Evolutionary conservation across 2,113 vertebrate genomes (phyloP), one percentile per base, ranked within the genome.

Genomic region (Dolichotis patagonum): DNA sequence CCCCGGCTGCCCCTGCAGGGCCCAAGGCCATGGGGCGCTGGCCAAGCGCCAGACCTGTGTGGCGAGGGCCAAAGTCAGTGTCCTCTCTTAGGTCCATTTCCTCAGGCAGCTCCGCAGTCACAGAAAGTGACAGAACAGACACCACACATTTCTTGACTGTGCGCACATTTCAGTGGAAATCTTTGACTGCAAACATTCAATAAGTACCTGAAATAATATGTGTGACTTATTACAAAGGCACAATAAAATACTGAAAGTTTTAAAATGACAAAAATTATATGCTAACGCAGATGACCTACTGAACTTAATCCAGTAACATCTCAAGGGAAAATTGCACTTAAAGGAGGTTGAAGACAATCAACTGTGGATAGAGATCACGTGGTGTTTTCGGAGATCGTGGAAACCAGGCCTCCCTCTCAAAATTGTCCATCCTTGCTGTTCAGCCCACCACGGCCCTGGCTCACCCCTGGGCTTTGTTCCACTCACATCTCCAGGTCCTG

Each of bases 191-290:
- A 19, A 63, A 7, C 2, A 67, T n/a, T 86, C 4, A 46, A 35
- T 54, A 81, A 88, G 90, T 83, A 46, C 7, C 35, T 49, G 89
- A 43, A 92, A 32, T 77, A 91, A 24, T 49, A 82, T 43, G 6
- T 20, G n/a, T 58, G 46, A 78, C 46, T 69, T 46, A 60, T 17
- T 75, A 56, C 52, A 71, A 46, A 67, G 32, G 20, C 32, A 28
- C 52, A 35, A 41, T 54, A 82, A 73, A 73, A 58, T 71, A 35
- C 26, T 80, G 81, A 49, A 43, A 95, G 91, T 65, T 75, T 84
- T 52, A 52, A 69, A 60, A 10, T 35, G 67, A 52, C 58, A 43
- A 63, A 52, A 73, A 56, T 30, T 30, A 24, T 62, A 49, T 71
- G 22, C 52, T 81, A 28, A 71, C 3, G 2, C 52, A 58, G 63